Base-by-base conservation (phyloP, 1,140 invertebrate species). In the Agrilus planipennis region DNA sequence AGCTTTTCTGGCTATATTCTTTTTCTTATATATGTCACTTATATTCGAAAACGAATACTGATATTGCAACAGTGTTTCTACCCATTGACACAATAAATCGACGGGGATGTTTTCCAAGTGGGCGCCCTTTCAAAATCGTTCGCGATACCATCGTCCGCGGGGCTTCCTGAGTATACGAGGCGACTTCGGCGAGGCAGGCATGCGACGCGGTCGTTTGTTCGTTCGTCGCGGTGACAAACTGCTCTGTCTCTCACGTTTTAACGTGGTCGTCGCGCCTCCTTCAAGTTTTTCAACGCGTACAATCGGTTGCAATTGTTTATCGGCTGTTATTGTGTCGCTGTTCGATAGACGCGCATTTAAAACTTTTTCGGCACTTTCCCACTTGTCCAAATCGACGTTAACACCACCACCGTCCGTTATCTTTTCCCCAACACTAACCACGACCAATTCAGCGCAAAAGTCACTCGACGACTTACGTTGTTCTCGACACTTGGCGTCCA, bases 271-370 rank as follows among this genome's bases (percentile, higher is more conserved):
- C 39, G 30, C 41, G 32, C 36, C 38, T 39, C 39, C 47, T 34
- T 53, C 54, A 14, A 61, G 34, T 47, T 61, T 59, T 49, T 59
- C 50, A 22, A 61, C 57, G 38, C 52, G 53, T 21, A 57, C 53
- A 34, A 45, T 49, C 12, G 55, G 57, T 46, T 62, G 57, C 40
- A 44, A 49, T 15, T 48, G 41, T 25, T 41, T 31, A 28, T 47
- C 40, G 35, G 46, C 51, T 19, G 52, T 51, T 29, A 45, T 44
- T 21, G 25, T 21, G 22, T 47, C 42, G 39, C 37, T 51, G 21
- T 53, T 52, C 15, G 25, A 51, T 18, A 49, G 35, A 32, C 53
- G 54, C 21, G 50, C 51, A 16, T 48, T 39, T 29, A 53, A 39
- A 37, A 61, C 50, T 46, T 49, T 49, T 39, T 49, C 48, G 3